A percentile compares a stretch with the other conserved stretches of the same genome.
phyloP scores from a whole-genome alignment of 1,140 invertebrate genomes.

The Araneus ventricosus region DNA sequence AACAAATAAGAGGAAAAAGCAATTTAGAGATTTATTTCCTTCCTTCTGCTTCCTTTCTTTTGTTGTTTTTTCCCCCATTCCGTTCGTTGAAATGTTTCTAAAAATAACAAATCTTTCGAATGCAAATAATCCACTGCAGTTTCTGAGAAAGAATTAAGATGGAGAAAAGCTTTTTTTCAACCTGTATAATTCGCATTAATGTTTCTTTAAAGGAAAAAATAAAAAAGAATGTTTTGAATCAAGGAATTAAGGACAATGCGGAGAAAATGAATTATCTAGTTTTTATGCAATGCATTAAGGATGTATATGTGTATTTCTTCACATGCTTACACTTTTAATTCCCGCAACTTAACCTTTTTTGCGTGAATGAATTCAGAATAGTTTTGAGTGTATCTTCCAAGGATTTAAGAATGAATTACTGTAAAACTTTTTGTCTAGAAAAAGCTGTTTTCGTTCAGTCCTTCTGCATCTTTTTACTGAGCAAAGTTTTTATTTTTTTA shows the following conservation, averaged over 20 bases:
- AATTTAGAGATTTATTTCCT: neutral
- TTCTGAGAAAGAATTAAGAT: neutral
- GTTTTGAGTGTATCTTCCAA: too few relatives aligned
- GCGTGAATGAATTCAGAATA: too few relatives aligned
- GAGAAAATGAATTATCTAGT: neutral
- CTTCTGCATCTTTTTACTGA: too few relatives aligned
- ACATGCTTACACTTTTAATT: neutral
- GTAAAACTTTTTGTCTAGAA: too few relatives aligned
- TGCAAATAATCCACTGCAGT: neutral
- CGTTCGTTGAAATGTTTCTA: neutral
- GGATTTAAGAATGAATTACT: too few relatives aligned
- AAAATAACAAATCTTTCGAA: neutral
- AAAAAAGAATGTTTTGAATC: neutral
- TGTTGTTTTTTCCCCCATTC: neutral
- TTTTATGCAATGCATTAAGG: neutral
- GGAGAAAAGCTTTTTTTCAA: neutral
- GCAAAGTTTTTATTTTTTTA: too few relatives aligned
- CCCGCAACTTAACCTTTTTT: neutral
- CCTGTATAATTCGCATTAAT: slow-evolving; percentile 10
- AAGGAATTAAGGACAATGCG: neutral
- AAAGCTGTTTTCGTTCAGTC: too few relatives aligned
- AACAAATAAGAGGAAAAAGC: neutral
- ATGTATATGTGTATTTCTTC: neutral
- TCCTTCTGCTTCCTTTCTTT: neutral
- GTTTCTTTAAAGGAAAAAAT: neutral